Evolutionary conservation across 2,888 invertebrate species (phyloP), one percentile per base, ranked within the genome.

Genomic region (Noctua janthe): DNA sequence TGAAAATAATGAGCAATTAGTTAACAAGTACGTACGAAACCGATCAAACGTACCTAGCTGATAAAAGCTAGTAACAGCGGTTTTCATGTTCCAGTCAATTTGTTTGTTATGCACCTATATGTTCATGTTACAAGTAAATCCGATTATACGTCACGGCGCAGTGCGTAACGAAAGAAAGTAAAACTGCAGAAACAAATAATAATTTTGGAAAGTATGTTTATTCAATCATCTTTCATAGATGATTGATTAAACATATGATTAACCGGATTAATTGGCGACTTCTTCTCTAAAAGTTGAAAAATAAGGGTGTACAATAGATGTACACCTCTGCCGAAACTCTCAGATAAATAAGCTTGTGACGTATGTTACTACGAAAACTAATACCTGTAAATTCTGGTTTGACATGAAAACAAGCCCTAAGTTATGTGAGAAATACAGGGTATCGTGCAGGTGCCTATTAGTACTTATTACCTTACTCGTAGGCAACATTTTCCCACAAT

Each of bases 401-500:
- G 11, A 83, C 15, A 67, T 54, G 59, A 66, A 66, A 56, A 49
- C 8, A 43, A 51, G n/a, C 35, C 20, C 20, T 59, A 43, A 49
- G 6, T 49, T 54, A 20, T 56, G 29, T 51, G 49, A 56, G n/a
- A 73, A 71, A 17, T 43, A 0, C n/a, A n/a, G 29, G 39, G 59
- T 59, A 35, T 78, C 29, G 54, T 66, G 2, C 29, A 17, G 3
- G 66, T 59, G 23, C 17, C 39, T 82, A 64, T 66, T 54, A 29
- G 54, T 59, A 39, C 39, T 39, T 71, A 59, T 62, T 56, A 49
- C 23, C n/a, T 47, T 47, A 23, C 39, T 51, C 39, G 11, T 49
- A 29, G 43, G 15, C 49, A 70, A 64, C 7, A 43, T 73, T 56
- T 85, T 84, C 87, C 54, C 85, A 84, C 85, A 80, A 66, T 80